Evolutionary conservation across 2,888 invertebrate genomes (phyloP).

Genomic region (Apoderus coryli): DNA sequence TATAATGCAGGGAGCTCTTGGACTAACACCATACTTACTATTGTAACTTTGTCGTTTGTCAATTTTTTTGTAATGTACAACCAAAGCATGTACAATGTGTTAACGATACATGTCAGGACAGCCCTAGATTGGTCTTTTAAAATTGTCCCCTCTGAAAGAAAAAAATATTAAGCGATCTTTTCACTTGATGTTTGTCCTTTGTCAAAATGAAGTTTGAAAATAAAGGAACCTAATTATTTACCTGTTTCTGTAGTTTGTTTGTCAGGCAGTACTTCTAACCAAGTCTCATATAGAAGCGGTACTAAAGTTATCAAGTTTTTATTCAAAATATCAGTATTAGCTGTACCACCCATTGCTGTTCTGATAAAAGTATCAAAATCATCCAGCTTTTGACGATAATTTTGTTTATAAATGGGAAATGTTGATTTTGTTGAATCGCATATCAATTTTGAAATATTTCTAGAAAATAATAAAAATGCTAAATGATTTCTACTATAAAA

Average conservation of each 20-base stretch:
- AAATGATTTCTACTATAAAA: too few species aligned
- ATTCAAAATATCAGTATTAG: conserved; percentile 35
- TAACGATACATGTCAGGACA: conserved; percentile 46
- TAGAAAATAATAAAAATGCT: conserved; percentile 8
- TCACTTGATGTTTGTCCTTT: too few species aligned
- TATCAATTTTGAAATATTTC: conserved; percentile 4
- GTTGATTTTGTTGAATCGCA: too few species aligned
- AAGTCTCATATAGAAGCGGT: conserved; percentile 68
- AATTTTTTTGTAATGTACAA: conserved; percentile 18
- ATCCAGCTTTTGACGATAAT: too few species aligned
- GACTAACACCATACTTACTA: conserved; percentile 18
- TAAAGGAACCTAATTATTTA: conserved; percentile 19
- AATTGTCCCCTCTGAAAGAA: conserved; percentile 25
- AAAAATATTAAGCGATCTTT: too few species aligned
- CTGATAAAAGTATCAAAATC: too few species aligned
- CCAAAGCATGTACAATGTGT: conserved; percentile 43
- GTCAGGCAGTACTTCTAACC: conserved; percentile 61
- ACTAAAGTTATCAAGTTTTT: conserved; percentile 52
- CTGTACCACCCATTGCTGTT: too few species aligned
- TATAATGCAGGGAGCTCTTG: too few species aligned
- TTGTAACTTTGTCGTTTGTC: conserved; percentile 13
- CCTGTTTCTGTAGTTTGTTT: conserved; percentile 15
- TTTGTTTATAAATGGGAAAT: too few species aligned
- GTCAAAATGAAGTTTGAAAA: conserved; percentile 24
- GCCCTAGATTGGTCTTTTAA: conserved; percentile 48